Conservation (phyloP, 2,113 vertebrate genomes). For the Saiga tatarica region DNA sequence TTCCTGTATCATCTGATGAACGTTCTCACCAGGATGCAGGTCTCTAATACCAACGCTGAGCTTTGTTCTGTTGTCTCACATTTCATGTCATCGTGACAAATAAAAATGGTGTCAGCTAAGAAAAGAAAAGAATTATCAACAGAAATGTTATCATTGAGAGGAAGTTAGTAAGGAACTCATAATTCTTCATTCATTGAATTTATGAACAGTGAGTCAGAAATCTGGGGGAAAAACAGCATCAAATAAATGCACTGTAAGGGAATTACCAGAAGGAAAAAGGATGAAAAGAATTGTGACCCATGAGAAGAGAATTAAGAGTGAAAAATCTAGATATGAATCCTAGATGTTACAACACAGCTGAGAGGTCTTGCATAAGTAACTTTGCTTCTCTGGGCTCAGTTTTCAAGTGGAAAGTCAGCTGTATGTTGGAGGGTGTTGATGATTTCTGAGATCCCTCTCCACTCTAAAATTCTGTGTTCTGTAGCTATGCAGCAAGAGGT, state of each 20-base stretch:
- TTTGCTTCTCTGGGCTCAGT: neutral
- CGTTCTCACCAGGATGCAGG: neutral
- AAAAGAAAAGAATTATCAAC: neutral
- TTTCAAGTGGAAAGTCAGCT: neutral
- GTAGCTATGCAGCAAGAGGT: neutral
- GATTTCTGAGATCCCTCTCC: neutral
- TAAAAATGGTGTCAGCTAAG: neutral
- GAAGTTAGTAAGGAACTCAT: neutral
- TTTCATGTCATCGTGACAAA: neutral
- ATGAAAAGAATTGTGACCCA: neutral
- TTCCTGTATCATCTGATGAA: neutral
- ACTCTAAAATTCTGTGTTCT: neutral
- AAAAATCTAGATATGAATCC: neutral
- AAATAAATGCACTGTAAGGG: neutral
- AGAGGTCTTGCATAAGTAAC: neutral
- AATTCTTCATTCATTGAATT: neutral
- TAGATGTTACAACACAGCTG: neutral
- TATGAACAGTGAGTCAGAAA: neutral
- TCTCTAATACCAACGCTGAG: neutral
- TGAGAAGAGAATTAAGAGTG: neutral
- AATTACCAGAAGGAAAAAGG: neutral
- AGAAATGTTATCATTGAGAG: neutral
- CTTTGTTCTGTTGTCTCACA: neutral
- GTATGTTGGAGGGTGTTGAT: neutral
- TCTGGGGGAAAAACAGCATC: neutral